Evolutionary conservation across 2,113 vertebrate genomes (phyloP).

Genomic region (Australoheros scitulus): DNA sequence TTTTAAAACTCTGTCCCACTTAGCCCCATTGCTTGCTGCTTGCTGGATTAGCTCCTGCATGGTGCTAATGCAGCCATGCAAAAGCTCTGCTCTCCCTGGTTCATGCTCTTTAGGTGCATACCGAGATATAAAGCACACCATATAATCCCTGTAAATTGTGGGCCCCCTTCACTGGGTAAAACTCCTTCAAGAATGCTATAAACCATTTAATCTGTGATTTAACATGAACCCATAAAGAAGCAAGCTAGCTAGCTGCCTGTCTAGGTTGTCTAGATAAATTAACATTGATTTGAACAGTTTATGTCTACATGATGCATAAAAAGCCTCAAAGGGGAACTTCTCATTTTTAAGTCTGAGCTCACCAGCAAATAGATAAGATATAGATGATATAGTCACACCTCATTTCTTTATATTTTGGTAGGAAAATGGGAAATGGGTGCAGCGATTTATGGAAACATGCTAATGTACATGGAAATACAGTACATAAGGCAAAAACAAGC

Average conservation of each 20-base stretch:
- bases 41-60: slow-evolving; percentile 63
- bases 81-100: slow-evolving; percentile 46
- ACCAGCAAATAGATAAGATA: background rate
- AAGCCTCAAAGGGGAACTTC: background rate
- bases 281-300: background rate
- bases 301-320: background rate
- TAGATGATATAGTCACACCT: background rate
- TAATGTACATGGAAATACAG: background rate
- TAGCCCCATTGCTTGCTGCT: slow-evolving; percentile 54
- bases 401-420: background rate
- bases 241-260: slow-evolving; percentile 36
- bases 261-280: background rate
- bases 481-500: background rate
- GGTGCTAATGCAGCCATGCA: slow-evolving; percentile 44
- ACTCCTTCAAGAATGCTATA: slow-evolving; percentile 79
- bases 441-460: background rate
- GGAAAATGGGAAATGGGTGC: background rate
- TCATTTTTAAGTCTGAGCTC: background rate
- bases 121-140: slow-evolving; percentile 72
- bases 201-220: slow-evolving; percentile 80
- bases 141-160: slow-evolving; percentile 70
- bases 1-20: slow-evolving; percentile 72
- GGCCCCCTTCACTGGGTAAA: slow-evolving; percentile 52
- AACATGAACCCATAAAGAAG: slow-evolving; percentile 46
- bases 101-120: slow-evolving; percentile 73